These are phyloP conservation scores for Apistogramma diplotaenia DNA, from an alignment of 2,113 vertebrate genomes.

Conservation along the genomic window DNA sequence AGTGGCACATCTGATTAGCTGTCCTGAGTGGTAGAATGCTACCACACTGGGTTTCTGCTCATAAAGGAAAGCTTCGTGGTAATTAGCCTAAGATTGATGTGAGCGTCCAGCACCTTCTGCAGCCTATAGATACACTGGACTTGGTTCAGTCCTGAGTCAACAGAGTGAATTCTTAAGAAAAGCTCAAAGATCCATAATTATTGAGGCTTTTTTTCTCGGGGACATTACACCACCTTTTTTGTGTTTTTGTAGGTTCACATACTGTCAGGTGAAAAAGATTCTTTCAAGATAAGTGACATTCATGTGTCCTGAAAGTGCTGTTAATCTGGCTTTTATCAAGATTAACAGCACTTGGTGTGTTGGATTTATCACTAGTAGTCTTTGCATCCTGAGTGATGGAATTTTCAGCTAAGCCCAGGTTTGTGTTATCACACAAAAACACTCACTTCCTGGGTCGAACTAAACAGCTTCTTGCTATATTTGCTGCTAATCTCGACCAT, in stretches of 20 bases:
- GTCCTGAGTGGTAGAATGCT: conserved; percentile 58
- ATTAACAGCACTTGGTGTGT: background rate
- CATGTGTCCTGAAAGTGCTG: background rate
- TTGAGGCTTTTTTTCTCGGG: background rate
- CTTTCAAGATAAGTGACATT: conserved; percentile 21
- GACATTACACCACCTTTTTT: background rate
- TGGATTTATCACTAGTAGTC: conserved; percentile 26
- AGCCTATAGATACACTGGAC: background rate
- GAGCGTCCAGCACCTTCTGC: background rate
- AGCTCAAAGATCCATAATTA: background rate
- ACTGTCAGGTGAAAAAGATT: conserved; percentile 5
- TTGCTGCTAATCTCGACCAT: background rate
- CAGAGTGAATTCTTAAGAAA: background rate
- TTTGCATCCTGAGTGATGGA: conserved; percentile 29
- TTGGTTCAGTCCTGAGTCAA: background rate
- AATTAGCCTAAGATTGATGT: conserved; percentile 55
- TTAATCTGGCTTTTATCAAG: conserved; percentile 20
- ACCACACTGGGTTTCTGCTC: conserved; percentile 41
- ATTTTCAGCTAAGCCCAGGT: conserved; percentile 13
- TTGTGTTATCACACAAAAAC: conserved; percentile 24
- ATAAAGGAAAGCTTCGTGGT: conserved; percentile 50
- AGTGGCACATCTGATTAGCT: conserved; percentile 46
- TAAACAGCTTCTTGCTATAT: background rate
- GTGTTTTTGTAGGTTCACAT: conserved; percentile 2
- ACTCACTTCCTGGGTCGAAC: background rate